Evolutionary conservation across 1,140 invertebrate species (phyloP).

Genomic region (Cotesia vestalis): DNA sequence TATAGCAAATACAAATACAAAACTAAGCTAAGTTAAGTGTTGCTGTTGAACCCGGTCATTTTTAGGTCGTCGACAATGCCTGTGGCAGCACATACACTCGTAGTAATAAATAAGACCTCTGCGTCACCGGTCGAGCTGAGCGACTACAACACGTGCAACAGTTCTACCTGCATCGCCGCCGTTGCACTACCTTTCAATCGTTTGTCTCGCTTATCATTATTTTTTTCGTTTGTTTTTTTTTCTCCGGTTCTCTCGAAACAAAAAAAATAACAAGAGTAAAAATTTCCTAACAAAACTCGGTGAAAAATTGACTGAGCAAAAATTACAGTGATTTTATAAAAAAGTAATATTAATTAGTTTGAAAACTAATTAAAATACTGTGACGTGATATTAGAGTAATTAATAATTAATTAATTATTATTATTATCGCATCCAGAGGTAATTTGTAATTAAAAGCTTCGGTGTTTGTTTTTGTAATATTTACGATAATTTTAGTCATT

Average conservation of each 20-base stretch:
- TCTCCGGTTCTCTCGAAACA: no score
- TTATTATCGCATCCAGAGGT: no score
- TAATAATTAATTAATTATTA: no score
- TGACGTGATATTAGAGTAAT: no score
- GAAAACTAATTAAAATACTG: no score
- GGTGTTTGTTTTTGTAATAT: no score
- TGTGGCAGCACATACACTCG: conserved; percentile 13
- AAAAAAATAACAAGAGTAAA: no score
- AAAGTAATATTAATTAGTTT: no score
- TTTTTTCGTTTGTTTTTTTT: not conserved
- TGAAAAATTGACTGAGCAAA: not conserved
- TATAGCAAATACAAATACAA: no score
- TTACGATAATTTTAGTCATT: no score
- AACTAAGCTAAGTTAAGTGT: no score
- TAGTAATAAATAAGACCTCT: conserved; percentile 32
- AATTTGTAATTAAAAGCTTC: no score
- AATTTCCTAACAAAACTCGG: not conserved
- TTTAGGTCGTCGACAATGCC: not conserved
- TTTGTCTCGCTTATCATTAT: not conserved
- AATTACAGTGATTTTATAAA: not conserved
- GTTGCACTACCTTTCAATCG: conserved; percentile 13
- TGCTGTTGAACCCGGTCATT: conserved; percentile 1
- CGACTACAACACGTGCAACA: conserved; percentile 32
- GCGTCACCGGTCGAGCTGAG: conserved; percentile 32
- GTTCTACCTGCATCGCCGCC: conserved; percentile 32